Evolutionary conservation across 2,113 vertebrate species (phyloP).

Genomic region (Clarias gariepinus): DNA sequence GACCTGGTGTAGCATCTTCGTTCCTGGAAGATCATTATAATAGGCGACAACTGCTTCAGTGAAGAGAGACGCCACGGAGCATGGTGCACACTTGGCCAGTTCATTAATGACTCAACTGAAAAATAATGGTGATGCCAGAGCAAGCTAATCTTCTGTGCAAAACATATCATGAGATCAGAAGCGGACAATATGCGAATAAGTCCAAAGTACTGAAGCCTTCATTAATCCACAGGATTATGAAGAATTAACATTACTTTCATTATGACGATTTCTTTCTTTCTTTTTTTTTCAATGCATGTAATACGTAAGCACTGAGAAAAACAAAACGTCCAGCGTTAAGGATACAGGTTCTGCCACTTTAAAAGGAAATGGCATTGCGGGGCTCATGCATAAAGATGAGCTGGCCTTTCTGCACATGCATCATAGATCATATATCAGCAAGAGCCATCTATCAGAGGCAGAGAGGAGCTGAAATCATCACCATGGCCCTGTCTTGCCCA

Average conservation of each 20-base stretch:
- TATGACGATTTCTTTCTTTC: neutral
- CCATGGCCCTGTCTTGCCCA: constrained; percentile 43
- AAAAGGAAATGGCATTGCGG: constrained; percentile 69
- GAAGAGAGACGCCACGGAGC: constrained; percentile 43
- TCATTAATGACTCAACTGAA: constrained; percentile 50
- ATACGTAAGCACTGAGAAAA: neutral
- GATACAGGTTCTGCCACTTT: constrained; percentile 71
- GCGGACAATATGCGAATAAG: constrained; percentile 45
- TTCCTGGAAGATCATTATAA: constrained; percentile 50
- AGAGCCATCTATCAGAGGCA: constrained; percentile 60
- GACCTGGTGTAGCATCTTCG: constrained; percentile 31
- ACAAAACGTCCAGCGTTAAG: neutral
- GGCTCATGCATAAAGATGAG: constrained; percentile 83
- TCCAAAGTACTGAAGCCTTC: constrained; percentile 10
- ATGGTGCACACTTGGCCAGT: constrained; percentile 42
- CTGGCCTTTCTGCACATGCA: constrained; percentile 78
- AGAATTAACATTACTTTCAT: neutral
- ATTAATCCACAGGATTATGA: constrained; percentile 19
- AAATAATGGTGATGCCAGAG: constrained; percentile 52
- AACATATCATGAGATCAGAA: constrained; percentile 45
- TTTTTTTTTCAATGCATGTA: no score
- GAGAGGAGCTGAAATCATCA: constrained; percentile 57
- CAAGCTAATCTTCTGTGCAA: constrained; percentile 53
- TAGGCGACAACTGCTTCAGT: constrained; percentile 43
- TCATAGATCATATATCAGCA: constrained; percentile 82